phyloP scores from a whole-genome alignment of 2,888 invertebrate species.

The Hymenopus coronatus region DNA sequence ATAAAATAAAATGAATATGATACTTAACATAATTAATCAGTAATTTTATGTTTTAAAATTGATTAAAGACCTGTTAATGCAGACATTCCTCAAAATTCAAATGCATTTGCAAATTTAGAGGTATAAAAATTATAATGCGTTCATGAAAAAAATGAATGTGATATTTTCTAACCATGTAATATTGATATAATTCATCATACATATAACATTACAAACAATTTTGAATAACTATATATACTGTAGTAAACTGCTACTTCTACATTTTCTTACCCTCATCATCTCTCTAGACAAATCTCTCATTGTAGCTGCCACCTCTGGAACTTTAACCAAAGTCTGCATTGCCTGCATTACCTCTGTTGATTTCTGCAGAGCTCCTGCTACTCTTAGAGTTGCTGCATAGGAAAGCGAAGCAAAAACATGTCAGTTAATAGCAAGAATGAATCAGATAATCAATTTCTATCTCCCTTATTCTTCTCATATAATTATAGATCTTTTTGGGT shows the following conservation, averaged over 20 bases:
- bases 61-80: no score
- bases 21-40: no score
- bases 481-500: no score
- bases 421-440: neutral
- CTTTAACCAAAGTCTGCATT: conserved; percentile 87
- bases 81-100: no score
- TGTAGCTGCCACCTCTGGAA: conserved; percentile 91
- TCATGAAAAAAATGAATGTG: no score
- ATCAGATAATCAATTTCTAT: neutral
- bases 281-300: conserved; percentile 98
- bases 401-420: neutral
- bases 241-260: neutral
- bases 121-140: no score
- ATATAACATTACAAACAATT: neutral
- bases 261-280: conserved; percentile 78
- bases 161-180: no score
- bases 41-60: no score
- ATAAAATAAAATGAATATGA: no score
- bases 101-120: no score
- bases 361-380: conserved; percentile 89
- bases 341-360: conserved; percentile 99
- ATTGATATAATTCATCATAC: no score
- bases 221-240: neutral
- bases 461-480: no score
- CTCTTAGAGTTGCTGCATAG: conserved; percentile 79